Evolutionary conservation across 2,113 vertebrate genomes (phyloP), one percentile per base, ranked within the genome.

Genomic region (Chrysochloris asiatica): DNA sequence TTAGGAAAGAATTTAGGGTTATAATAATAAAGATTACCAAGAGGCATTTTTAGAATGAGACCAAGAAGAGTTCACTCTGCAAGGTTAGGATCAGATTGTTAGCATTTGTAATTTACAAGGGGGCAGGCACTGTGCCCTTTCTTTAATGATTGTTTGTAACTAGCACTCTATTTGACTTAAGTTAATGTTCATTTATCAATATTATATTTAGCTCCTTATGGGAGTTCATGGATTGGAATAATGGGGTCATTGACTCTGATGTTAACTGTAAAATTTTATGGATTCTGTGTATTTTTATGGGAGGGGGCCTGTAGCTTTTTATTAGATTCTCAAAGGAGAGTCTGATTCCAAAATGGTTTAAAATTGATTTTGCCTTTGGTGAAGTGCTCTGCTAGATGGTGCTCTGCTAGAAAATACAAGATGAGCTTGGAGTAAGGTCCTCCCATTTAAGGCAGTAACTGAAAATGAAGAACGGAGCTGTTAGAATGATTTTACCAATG

Each of bases 11-110:
- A 38, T 41, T 83, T 88, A 72, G 79, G 50, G 11, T 72, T 75
- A 36, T 86, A 38, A 78, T 87, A 28, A n/a, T 91, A n/a, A 91
- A 86, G 71, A 59, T 71, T 36, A 81, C 28, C 59, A 54, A 54
- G 86, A 88, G 72, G 45, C n/a, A 54, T 56, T 94, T 93, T 87
- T 71, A 87, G 78, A 78, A 87, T 69, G 75, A 94, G n/a, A n/a
- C 50, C 61, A 65, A 38, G 38, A 82, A 89, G 59, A 79, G 63
- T 67, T 93, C 9, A 71, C 41, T 76, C 28, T 30, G 54, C 7
- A 52, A 83, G 36, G 48, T 91, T 89, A 75, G 48, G 43, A 76
- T 45, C 75, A 87, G 72, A 61, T 81, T 79, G 36, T 90, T 91
- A 78, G 30, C 11, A 1, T 47, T 77, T 50, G 48, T 50, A 61